Evolutionary conservation across 2,888 invertebrate genomes (phyloP), one percentile per base, ranked within the genome.

Genomic region (Willowsia nigromaculata): DNA sequence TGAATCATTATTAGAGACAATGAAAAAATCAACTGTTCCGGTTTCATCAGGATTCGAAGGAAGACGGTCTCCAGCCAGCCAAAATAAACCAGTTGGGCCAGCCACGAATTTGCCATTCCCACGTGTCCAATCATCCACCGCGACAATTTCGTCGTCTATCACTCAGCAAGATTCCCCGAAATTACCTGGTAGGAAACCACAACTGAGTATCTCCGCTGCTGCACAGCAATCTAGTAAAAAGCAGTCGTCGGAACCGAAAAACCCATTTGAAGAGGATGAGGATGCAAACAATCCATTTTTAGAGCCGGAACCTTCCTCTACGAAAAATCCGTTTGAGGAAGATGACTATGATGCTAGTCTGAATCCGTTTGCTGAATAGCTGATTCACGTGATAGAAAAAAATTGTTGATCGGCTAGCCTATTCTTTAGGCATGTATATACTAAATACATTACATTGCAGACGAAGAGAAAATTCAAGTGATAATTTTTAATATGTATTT

Each of bases 311-410:
- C 30, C 56, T 5, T 56, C 85, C 37, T 50, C 76, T n/a, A 11
- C 86, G 5, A 92, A 92, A 74, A 92, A 93, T 86, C 93, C 93
- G 22, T 93, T 93, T 88, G 95, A 93, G 53, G 93, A 93, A 50
- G 93, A 93, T 90, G 93, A 96, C 93, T 97, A 97, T 93, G 96
- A 97, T 94, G 96, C 95, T 92, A 96, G 96, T 94, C 94, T 96
- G 83, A 97, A 97, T 94, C 97, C 97, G 1, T 97, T 97, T 93
- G 94, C 95, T 15, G 92, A 91, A 71, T 91, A 88, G 0, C 37
- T 6, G 9, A 37, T 9, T 9, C 4, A 37, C 4, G 37, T 9
- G 37, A 37, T 6, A 6, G 4, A 6, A 37, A 6, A 37, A 4
- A 37, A 37, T 37, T 37, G 4, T 37, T 4, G 4, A 6, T 6